These are phyloP conservation scores for Beris chalybata DNA, from an alignment of 2,888 invertebrate species.

Conservation along the genomic window DNA sequence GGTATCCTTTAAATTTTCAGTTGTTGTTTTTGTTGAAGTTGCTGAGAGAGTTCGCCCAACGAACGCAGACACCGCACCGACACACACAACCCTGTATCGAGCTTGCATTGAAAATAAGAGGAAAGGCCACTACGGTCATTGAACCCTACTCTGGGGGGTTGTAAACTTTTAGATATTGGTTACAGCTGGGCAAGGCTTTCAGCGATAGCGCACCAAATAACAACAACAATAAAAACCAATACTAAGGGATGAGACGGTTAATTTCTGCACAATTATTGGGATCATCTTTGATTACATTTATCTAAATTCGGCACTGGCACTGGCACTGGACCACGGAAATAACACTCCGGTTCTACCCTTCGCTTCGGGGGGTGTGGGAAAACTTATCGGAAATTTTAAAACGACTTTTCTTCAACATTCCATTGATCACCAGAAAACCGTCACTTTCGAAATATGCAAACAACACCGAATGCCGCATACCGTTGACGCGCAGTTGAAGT, in stretches of 20 bases:
- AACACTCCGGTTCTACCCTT: not conserved
- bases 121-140: constrained; percentile 29
- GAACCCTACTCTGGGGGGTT: constrained; percentile 7
- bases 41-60: not conserved
- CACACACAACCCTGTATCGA: constrained; percentile 14
- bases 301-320: too few species aligned
- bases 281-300: too few species aligned
- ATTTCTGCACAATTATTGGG: constrained; percentile 7
- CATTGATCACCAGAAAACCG: constrained; percentile 4
- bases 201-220: too few species aligned
- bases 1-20: not conserved
- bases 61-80: not conserved
- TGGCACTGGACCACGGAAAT: too few species aligned
- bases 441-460: not conserved
- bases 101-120: constrained; percentile 31
- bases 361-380: too few species aligned
- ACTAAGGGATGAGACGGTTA: constrained; percentile 7
- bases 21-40: not conserved
- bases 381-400: constrained; percentile 10
- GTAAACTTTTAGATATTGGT: constrained; percentile 30
- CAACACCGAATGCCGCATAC: too few species aligned
- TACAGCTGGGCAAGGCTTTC: constrained; percentile 33
- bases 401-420: constrained; percentile 24
- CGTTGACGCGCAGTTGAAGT: not conserved
- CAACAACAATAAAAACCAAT: constrained; percentile 15